Conservation (phyloP, 2,888 invertebrate species). For the Microctonus hyperodae region DNA sequence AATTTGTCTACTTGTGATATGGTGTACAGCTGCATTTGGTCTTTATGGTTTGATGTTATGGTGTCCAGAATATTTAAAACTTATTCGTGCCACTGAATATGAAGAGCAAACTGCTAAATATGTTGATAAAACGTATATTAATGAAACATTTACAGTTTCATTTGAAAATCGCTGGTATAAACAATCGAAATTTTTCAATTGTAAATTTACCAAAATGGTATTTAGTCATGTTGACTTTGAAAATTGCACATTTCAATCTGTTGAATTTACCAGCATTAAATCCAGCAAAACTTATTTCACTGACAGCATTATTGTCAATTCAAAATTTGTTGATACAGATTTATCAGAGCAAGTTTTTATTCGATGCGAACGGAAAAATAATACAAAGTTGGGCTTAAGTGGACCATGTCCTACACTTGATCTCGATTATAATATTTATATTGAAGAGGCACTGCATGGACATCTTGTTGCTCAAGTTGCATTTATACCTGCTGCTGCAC, state of each 20-base stretch:
- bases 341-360: conserved; percentile 68
- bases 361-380: conserved; percentile 68
- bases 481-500: conserved; percentile 62
- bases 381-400: conserved; percentile 63
- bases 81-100: conserved; percentile 60
- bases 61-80: conserved; percentile 67
- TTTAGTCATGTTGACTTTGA: conserved; percentile 76
- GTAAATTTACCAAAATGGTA: conserved; percentile 73
- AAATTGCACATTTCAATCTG: conserved; percentile 75
- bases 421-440: conserved; percentile 69
- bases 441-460: conserved; percentile 65
- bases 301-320: conserved; percentile 70
- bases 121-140: conserved; percentile 59
- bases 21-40: conserved; percentile 68
- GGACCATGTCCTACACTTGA: conserved; percentile 64
- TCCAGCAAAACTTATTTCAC: conserved; percentile 74
- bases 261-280: conserved; percentile 75
- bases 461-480: conserved; percentile 64
- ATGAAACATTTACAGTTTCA: conserved; percentile 68
- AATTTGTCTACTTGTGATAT: conserved; percentile 68
- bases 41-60: conserved; percentile 68
- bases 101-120: conserved; percentile 53
- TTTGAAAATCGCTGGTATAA: conserved; percentile 72
- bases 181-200: conserved; percentile 69
- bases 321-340: conserved; percentile 77